These are phyloP conservation scores for Leistus spinibarbis DNA, from an alignment of 2,888 invertebrate genomes.

Conservation along the genomic window DNA sequence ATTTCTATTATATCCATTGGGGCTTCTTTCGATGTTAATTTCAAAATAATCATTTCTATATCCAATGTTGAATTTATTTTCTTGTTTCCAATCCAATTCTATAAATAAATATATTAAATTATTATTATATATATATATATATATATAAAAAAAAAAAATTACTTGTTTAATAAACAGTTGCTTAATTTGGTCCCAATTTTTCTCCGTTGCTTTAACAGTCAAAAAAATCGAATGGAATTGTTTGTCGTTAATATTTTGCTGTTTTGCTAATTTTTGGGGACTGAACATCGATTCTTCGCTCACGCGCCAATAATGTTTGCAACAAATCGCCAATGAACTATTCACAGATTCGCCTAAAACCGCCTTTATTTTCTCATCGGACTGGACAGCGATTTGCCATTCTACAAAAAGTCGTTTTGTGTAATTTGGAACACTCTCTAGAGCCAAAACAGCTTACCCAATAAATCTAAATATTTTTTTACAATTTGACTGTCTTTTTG, in stretches of 20 bases:
- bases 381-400: constrained; percentile 64
- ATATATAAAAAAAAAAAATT: constrained; percentile 41
- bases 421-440: neutral
- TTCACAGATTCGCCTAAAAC: constrained; percentile 58
- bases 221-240: constrained; percentile 76
- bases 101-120: constrained; percentile 38
- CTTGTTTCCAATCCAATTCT: constrained; percentile 63
- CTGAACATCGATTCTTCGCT: constrained; percentile 62
- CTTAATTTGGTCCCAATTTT: constrained; percentile 69
- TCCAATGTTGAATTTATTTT: constrained; percentile 49
- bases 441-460: constrained; percentile 15
- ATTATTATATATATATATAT: neutral
- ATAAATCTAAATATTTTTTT: constrained; percentile 20
- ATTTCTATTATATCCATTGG: constrained; percentile 57
- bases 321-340: constrained; percentile 61
- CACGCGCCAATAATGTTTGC: constrained; percentile 62
- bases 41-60: constrained; percentile 49
- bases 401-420: constrained; percentile 54
- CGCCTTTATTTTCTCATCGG: constrained; percentile 41
- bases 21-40: constrained; percentile 51
- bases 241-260: constrained; percentile 61
- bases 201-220: constrained; percentile 64
- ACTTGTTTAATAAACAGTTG: constrained; percentile 68
- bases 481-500: constrained; percentile 23
- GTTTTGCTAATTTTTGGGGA: constrained; percentile 61